Evolutionary conservation across 37 sponge, comb jelly and placozoan species (phyloP).

Genomic region (Beroe forskalii): DNA sequence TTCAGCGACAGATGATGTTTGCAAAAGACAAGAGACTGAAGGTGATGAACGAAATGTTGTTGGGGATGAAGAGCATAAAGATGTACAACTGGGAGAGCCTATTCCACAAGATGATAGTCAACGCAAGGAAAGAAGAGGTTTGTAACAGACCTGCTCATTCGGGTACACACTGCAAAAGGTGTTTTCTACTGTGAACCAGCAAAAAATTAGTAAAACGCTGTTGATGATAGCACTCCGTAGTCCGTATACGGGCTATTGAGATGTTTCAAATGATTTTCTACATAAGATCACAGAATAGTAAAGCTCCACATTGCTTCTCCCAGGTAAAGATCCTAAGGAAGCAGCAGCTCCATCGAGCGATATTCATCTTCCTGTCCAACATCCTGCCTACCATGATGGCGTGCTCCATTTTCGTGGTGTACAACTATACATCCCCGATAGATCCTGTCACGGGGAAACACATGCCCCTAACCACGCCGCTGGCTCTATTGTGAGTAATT

Average conservation of each 20-base stretch:
- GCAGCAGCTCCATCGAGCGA: conserved; percentile 1
- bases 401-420: conserved; percentile 52
- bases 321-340: conserved; percentile 41
- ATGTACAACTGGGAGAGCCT: conserved; percentile 67
- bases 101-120: conserved; percentile 1
- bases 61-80: conserved; percentile 67
- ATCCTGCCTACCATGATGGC: conserved; percentile 48
- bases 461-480: not conserved
- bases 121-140: conserved; percentile 41
- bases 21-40: conserved; percentile 61
- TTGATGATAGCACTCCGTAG: too few species aligned
- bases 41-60: conserved; percentile 57
- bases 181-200: too few species aligned
- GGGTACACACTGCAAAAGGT: too few species aligned
- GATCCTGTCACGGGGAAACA: conserved; percentile 26
- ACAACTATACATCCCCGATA: not conserved
- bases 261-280: too few species aligned
- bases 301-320: too few species aligned
- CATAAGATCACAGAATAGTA: too few species aligned
- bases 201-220: too few species aligned
- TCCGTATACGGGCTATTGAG: too few species aligned
- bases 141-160: not conserved
- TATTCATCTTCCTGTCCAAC: conserved; percentile 52
- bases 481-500: conserved; percentile 28
- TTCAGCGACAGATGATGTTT: conserved; percentile 60